Evolutionary conservation across 1,140 invertebrate species (phyloP).

Genomic region (Venturia canescens): DNA sequence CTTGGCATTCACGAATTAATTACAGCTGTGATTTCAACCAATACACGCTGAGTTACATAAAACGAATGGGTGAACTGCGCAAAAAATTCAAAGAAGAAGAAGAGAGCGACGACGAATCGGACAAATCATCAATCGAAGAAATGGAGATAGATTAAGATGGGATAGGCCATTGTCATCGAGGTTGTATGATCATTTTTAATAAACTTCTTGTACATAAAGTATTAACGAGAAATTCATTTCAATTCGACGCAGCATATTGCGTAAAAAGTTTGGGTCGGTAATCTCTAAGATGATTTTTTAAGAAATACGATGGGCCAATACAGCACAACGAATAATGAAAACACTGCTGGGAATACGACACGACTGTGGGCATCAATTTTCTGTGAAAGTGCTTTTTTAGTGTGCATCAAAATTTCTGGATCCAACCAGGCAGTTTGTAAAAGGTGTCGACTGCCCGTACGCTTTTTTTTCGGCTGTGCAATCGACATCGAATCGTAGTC

Average conservation of each 20-base stretch:
- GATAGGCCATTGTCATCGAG: background rate
- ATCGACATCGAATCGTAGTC: constrained; percentile 74
- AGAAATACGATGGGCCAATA: constrained; percentile 86
- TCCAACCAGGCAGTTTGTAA: constrained; percentile 70
- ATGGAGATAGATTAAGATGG: constrained; percentile 57
- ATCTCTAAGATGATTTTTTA: constrained; percentile 73
- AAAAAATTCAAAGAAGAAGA: constrained; percentile 47
- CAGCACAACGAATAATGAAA: constrained; percentile 84
- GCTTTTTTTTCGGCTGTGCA: constrained; percentile 60
- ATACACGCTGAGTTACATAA: constrained; percentile 84
- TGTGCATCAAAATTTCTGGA: constrained; percentile 61
- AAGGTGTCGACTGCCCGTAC: constrained; percentile 64
- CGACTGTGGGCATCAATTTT: constrained; percentile 74
- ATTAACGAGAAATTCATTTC: constrained; percentile 17
- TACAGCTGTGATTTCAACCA: constrained; percentile 89
- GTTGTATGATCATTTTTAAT: constrained; percentile 25
- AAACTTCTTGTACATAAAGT: constrained; percentile 44
- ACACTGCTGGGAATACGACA: constrained; percentile 85
- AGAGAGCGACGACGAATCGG: constrained; percentile 72
- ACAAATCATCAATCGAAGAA: constrained; percentile 58
- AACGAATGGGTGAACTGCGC: constrained; percentile 77
- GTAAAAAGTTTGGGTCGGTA: too few species aligned
- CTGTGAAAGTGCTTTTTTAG: constrained; percentile 62
- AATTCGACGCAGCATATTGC: too few species aligned
- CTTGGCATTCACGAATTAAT: constrained; percentile 57